Conservation (phyloP, 2,888 invertebrate genomes). For the Drosophila villosipedis region DNA sequence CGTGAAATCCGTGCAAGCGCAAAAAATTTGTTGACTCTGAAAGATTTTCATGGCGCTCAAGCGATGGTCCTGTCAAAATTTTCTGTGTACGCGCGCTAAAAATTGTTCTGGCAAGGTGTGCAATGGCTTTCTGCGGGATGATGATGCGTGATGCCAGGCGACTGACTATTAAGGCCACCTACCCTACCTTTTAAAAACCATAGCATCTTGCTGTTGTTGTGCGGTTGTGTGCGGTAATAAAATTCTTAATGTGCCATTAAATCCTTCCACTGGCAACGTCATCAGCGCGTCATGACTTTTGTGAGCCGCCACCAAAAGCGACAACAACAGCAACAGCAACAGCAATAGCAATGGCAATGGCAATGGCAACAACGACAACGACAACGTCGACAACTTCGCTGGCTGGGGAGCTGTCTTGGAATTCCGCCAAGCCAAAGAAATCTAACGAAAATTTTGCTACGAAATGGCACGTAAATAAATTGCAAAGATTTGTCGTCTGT, state of each 20-base stretch:
- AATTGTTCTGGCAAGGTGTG: conserved; percentile 71
- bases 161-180: conserved; percentile 59
- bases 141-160: conserved; percentile 44
- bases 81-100: conserved; percentile 72
- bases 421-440: conserved; percentile 74
- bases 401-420: conserved; percentile 63
- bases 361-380: conserved; percentile 34
- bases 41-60: conserved; percentile 69
- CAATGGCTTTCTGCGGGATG: conserved; percentile 35
- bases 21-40: conserved; percentile 70
- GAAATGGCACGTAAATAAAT: conserved; percentile 81
- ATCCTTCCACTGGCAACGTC: conserved; percentile 82
- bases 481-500: conserved; percentile 78
- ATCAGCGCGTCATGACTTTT: conserved; percentile 78
- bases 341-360: background rate
- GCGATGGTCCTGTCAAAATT: conserved; percentile 68
- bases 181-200: conserved; percentile 8
- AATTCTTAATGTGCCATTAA: conserved; percentile 85
- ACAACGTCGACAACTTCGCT: conserved; percentile 31
- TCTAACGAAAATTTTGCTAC: conserved; percentile 75
- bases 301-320: conserved; percentile 57
- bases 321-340: conserved; percentile 17
- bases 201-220: conserved; percentile 36
- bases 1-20: conserved; percentile 57
- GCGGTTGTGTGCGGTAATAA: conserved; percentile 80